Percentiles rank a stretch among this genome's conserved stretches.
These are phyloP conservation scores for Sarotherodon lohbergeri DNA, from an alignment of 2,113 vertebrate species.

Conservation along the genomic window DNA sequence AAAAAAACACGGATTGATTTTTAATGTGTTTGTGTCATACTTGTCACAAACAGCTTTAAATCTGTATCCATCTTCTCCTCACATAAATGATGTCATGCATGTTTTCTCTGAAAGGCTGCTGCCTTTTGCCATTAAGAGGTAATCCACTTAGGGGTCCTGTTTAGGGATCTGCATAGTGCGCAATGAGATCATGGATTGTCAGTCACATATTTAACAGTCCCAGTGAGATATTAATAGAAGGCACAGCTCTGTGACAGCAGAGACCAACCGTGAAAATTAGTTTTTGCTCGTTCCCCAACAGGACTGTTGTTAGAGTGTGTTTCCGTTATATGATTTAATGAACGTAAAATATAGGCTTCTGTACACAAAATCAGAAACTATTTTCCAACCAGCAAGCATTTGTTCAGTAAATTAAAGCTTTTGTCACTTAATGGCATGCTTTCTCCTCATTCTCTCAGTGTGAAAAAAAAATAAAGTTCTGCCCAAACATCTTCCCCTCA, in stretches of 20 bases:
- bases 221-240: slow-evolving; percentile 29
- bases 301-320: neutral
- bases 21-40: neutral
- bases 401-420: neutral
- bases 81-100: neutral
- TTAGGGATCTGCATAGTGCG: slow-evolving; percentile 31
- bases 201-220: slow-evolving; percentile 18
- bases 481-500: slow-evolving; percentile 37
- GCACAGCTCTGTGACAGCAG: neutral
- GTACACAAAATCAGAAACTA: neutral
- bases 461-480: neutral
- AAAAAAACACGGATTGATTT: neutral
- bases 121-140: slow-evolving; percentile 27
- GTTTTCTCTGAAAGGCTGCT: slow-evolving; percentile 20
- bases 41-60: neutral
- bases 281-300: neutral
- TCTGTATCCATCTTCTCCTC: neutral
- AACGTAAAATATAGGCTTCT: neutral
- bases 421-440: neutral
- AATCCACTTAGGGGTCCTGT: slow-evolving; percentile 57
- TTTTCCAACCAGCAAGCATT: neutral
- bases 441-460: neutral
- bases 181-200: slow-evolving; percentile 41
- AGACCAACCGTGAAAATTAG: neutral
- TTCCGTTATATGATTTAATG: neutral